These are phyloP conservation scores for Autographa pulchrina DNA, from an alignment of 2,888 invertebrate species.

Conservation along the genomic window DNA sequence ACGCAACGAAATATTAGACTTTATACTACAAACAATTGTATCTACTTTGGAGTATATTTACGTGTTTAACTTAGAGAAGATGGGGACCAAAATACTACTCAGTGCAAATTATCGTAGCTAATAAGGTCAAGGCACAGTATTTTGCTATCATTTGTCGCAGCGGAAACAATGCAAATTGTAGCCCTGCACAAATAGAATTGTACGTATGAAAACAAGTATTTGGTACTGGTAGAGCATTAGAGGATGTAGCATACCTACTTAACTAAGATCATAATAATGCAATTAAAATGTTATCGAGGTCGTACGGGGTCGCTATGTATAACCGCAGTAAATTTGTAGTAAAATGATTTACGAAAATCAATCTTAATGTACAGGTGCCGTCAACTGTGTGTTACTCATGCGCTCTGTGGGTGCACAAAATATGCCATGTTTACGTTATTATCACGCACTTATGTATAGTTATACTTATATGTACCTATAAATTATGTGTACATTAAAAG, in stretches of 20 bases:
- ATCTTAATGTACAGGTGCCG: neutral
- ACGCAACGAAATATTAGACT: slow-evolving; percentile 8
- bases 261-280: neutral
- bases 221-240: slow-evolving; percentile 5
- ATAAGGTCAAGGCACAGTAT: slow-evolving; percentile 50
- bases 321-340: neutral
- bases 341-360: neutral
- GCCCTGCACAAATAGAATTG: slow-evolving; percentile 21
- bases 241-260: slow-evolving; percentile 12
- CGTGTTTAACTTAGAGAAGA: neutral
- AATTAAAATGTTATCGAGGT: slow-evolving; percentile 20
- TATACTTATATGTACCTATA: neutral
- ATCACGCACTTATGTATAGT: too few relatives aligned
- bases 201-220: slow-evolving; percentile 18
- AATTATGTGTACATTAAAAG: slow-evolving; percentile 8
- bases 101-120: slow-evolving; percentile 28
- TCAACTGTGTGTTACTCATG: neutral
- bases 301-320: slow-evolving; percentile 6
- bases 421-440: neutral
- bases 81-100: slow-evolving; percentile 1
- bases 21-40: neutral
- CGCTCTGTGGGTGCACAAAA: neutral
- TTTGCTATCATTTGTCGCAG: slow-evolving; percentile 34
- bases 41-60: neutral
- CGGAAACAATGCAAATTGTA: slow-evolving; percentile 48